A percentile compares a stretch with the other conserved stretches of the same genome.
Conservation (phyloP, 2,888 invertebrate species). For the Fissipunctia ypsillon region DNA sequence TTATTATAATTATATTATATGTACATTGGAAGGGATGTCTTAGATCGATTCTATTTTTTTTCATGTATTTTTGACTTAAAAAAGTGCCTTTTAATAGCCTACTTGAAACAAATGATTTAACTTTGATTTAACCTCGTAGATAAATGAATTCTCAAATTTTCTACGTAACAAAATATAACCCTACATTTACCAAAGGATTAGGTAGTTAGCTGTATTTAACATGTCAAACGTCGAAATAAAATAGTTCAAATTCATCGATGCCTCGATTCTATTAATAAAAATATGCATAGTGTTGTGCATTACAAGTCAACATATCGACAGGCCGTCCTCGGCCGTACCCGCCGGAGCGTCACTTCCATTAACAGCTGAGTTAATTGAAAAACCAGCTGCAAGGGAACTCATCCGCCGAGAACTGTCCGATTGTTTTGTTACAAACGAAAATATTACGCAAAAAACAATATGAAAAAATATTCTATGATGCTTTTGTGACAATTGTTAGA, state of each 20-base stretch:
- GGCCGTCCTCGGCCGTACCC: conserved; percentile 40
- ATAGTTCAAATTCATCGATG: not conserved
- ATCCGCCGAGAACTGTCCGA: conserved; percentile 57
- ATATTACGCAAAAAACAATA: conserved; percentile 55
- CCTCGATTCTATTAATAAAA: conserved; percentile 23
- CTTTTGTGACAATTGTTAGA: conserved; percentile 1
- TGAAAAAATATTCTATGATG: conserved; percentile 31
- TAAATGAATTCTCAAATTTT: not conserved
- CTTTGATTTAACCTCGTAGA: not conserved
- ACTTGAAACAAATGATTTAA: not conserved
- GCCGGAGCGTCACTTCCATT: conserved; percentile 70
- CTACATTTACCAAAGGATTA: not conserved
- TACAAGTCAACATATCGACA: conserved; percentile 61
- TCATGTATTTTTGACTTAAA: not conserved
- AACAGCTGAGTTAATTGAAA: conserved; percentile 72
- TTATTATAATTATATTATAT: no score
- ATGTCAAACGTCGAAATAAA: not conserved
- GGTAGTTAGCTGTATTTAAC: not conserved
- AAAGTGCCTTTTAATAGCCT: not conserved
- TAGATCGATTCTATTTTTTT: not conserved
- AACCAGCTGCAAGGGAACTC: conserved; percentile 61
- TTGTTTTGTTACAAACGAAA: conserved; percentile 69
- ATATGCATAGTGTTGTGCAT: conserved; percentile 56
- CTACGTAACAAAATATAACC: not conserved
- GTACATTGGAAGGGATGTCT: not conserved